Percentiles rank a stretch among this genome's conserved stretches.
Conservation (phyloP, 2,888 invertebrate species). For the Xylota sylvarum region DNA sequence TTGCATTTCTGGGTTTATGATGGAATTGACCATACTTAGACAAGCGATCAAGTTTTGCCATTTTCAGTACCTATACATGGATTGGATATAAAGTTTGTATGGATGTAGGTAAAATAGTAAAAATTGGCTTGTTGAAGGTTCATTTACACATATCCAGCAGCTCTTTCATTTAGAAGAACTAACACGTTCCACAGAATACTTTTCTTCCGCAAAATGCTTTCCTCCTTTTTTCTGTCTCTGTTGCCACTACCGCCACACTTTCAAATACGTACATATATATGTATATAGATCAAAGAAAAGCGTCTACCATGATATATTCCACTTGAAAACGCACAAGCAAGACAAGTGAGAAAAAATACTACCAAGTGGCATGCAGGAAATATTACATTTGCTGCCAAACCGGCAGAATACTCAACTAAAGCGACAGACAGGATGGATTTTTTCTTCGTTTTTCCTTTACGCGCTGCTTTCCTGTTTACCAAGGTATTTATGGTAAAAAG, state of each 20-base stretch:
- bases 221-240: neutral
- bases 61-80: neutral
- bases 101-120: neutral
- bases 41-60: slow-evolving; percentile 20
- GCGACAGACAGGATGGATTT: slow-evolving; percentile 57
- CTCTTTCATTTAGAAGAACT: too few relatives aligned
- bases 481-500: slow-evolving; percentile 38
- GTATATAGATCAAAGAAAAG: slow-evolving; percentile 40
- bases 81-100: neutral
- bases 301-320: slow-evolving; percentile 45
- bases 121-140: too few relatives aligned
- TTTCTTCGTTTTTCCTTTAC: slow-evolving; percentile 15
- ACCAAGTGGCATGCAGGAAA: slow-evolving; percentile 63
- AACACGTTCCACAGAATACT: neutral
- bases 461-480: slow-evolving; percentile 33
- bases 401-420: slow-evolving; percentile 57
- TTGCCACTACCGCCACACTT: neutral
- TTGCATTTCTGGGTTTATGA: slow-evolving; percentile 40
- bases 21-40: slow-evolving; percentile 53
- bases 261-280: neutral
- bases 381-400: slow-evolving; percentile 61
- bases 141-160: too few relatives aligned
- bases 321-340: slow-evolving; percentile 60
- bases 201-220: neutral
- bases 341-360: slow-evolving; percentile 34